Base-by-base conservation (phyloP, 2,797 vertebrate species). In the Gephyroberyx darwinii region DNA sequence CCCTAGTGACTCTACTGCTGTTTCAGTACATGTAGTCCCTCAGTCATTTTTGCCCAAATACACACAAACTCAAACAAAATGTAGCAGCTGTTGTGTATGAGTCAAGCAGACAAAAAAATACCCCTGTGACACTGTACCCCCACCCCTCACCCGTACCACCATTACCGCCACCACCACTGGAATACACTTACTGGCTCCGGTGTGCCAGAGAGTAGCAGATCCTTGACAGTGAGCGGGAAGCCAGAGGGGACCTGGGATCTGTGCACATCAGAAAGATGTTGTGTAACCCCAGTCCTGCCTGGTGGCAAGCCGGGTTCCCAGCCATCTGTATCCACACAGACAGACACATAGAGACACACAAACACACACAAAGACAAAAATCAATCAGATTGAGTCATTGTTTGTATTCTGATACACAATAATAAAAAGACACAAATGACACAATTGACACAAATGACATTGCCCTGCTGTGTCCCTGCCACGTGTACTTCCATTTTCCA, bases 161-260 rank as follows among this genome's bases (percentile, higher is more conserved):
- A 71, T 39, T 66, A 67, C 14, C 56, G 17, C 50, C 57, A 20
- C 2, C 51, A 47, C 31, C 37, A 14, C 14, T 14, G 45, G 0
- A 33, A 69, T n/a, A 67, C 47, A 84, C 96, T 95, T 82, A 97
- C 98, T 0, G 89, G 81, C 41, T 99, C 97, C 0, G 90, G 85
- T 9, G 88, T 92, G 67, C 94, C 93, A 0, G 95, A 96, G 39
- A 99, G 94, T 8, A 99, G 94, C 53, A 99, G 93, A 51, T 98
- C 96, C 82, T 99, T 99, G 75, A 99, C 96, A 0, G 96, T 97
- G 39, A 98, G 94, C 1, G 89, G 74, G 78, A 94, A 93, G 0
- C 85, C 72, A 1, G 86, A 56, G 54, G 82, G 80, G 61, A 87
- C 69, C 59, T 85, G 91, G 5, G 73, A 58, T 63, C 69, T 85